Base-by-base conservation (phyloP, 2,113 vertebrate species). In the Hemichromis elongatus region DNA sequence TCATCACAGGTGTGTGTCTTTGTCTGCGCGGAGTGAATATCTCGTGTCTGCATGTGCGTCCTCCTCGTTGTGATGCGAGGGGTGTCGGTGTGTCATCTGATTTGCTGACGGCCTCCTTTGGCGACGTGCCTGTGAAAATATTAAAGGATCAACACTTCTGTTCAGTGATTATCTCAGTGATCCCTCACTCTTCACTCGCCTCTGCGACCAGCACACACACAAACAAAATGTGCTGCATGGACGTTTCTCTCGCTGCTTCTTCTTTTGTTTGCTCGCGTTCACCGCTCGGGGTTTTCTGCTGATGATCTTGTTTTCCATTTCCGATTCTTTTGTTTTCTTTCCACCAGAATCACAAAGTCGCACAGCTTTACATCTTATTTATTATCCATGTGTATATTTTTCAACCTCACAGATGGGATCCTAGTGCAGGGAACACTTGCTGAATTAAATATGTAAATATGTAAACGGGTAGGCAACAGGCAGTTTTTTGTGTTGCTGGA, bases 71-170 rank as follows among this genome's bases (percentile, higher is more conserved):
- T 24, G 47, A 89, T 92, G 79, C 57, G 2, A 50, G 77, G 16
- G 30, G 28, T 5, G 16, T 47, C 7, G 1, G 3, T 3, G 73
- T 61, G 66, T 21, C 73, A 42, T 68, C 55, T 57, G 84, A 90
- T 79, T 75, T 81, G 86, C 86, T 92, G 88, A 90, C 83, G 24
- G 53, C 21, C 80, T 87, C 68, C 40, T 89, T 87, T 24, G 40
- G 61, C 7, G 2, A 56, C 77, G 66, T 85, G 86, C 56, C 80
- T 1, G 10, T 85, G 89, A 87, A 89, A 85, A 63, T 77, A 90
- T 90, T 81, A 90, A 78, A 90, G 82, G 55, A 77, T 50, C 73
- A 66, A 12, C 21, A 2, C 52, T 47, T 61, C 4, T 7, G 33
- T 18, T 77, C 50, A 52, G 80, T 90, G 87, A 86, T 89, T 82